Evolutionary conservation across 2,888 invertebrate species (phyloP).

Genomic region (Drosophila crucigera): DNA sequence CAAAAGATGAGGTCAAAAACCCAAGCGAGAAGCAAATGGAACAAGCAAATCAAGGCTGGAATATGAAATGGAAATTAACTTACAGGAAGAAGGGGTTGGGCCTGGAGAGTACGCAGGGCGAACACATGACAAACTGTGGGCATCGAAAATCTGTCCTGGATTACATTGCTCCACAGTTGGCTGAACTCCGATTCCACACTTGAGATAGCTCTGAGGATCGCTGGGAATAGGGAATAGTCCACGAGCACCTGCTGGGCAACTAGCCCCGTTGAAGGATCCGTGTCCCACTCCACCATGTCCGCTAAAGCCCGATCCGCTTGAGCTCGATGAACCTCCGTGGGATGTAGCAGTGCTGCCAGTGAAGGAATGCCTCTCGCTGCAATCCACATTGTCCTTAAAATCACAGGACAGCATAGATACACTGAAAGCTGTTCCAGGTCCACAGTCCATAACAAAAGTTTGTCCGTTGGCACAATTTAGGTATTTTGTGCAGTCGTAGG

Average conservation of each 20-base stretch:
- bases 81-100: constrained; percentile 47
- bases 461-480: constrained; percentile 88
- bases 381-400: constrained; percentile 87
- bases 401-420: constrained; percentile 87
- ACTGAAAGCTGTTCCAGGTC: constrained; percentile 88
- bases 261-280: not conserved
- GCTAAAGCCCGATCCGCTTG: not conserved
- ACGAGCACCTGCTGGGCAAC: constrained; percentile 85
- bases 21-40: constrained; percentile 57
- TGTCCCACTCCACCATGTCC: not conserved
- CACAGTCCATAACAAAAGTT: constrained; percentile 87
- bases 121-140: constrained; percentile 86
- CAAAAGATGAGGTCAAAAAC: constrained; percentile 30
- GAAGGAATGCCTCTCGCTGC: constrained; percentile 69
- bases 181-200: constrained; percentile 86
- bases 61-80: constrained; percentile 36
- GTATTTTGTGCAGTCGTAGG: constrained; percentile 88
- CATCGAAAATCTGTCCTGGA: constrained; percentile 88
- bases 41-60: constrained; percentile 18
- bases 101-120: constrained; percentile 42
- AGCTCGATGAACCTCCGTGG: constrained; percentile 27
- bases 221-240: constrained; percentile 87
- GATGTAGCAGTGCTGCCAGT: constrained; percentile 8
- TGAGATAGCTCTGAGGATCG: constrained; percentile 84
- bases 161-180: constrained; percentile 87